Conservation (phyloP, 2,797 vertebrate species). For the Arrhamphus sclerolepis region DNA sequence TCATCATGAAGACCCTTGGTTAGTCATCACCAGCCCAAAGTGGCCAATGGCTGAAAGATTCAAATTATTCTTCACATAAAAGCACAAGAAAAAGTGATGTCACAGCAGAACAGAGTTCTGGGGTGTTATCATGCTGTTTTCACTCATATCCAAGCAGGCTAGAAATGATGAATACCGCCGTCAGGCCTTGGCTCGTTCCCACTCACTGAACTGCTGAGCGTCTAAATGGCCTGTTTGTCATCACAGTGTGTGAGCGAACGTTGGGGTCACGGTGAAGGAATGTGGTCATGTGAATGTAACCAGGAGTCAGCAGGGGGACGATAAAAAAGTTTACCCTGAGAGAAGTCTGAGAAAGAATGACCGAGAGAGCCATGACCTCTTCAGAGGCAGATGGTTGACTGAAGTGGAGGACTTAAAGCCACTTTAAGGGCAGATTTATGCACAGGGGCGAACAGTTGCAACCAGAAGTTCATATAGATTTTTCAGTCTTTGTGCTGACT, state of each 20-base stretch:
- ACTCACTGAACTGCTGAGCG: constrained; percentile 53
- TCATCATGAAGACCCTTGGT: constrained; percentile 15
- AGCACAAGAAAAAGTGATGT: constrained; percentile 18
- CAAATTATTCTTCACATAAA: constrained; percentile 15
- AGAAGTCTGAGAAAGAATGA: constrained; percentile 36
- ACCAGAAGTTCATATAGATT: no score
- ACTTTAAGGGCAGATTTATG: background rate
- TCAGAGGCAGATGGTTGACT: background rate
- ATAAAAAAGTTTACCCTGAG: constrained; percentile 45
- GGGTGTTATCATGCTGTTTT: constrained; percentile 33
- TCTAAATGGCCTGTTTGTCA: constrained; percentile 70
- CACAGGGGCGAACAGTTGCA: no score
- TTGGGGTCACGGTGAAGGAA: constrained; percentile 62
- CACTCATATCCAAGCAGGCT: constrained; percentile 36
- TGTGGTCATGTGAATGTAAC: constrained; percentile 56
- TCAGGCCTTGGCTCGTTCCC: constrained; percentile 47
- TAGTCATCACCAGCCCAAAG: constrained; percentile 23
- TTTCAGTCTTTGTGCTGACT: no score
- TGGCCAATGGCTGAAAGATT: constrained; percentile 12
- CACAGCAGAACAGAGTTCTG: constrained; percentile 4
- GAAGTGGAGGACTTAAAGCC: background rate
- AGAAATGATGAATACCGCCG: constrained; percentile 53
- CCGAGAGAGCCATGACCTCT: constrained; percentile 45
- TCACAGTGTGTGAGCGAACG: constrained; percentile 64
- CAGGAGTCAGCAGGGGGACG: constrained; percentile 51